Evolutionary conservation across 1,140 invertebrate species (phyloP), one percentile per base, ranked within the genome.

Genomic region (Drosophila albomicans): DNA sequence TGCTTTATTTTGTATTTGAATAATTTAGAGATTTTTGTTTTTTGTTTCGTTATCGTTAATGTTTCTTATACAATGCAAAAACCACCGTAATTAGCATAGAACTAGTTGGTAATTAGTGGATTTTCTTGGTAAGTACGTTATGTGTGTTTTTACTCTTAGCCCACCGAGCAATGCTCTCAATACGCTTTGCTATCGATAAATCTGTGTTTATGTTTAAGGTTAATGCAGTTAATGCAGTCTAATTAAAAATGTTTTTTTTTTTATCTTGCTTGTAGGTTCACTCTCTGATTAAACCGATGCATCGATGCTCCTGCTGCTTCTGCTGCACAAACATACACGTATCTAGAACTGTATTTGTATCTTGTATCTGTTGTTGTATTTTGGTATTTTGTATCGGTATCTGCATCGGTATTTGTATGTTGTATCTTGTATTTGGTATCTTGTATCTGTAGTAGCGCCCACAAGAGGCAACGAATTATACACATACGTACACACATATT

Each of bases 1-100:
- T 89, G 75, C 85, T 89, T 89, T 85, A 89, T 89, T 86, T 88
- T 78, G 67, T 88, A 80, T 75, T 79, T 63, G 81, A 85, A 81
- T 89, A 81, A 72, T 88, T 88, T 78, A 74, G 66, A 81, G 59
- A 61, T 58, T 54, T 38, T 38, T 8, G 20, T 25, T 3, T 25
- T 28, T 28, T 57, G 28, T 58, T 52, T 74, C 32, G 10, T 45
- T 68, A 49, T 64, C 56, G 32, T 48, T 75, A 69, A 69, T 82
- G 64, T 66, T 77, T 89, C 75, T 89, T 85, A 84, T 80, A 67
- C 71, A 72, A 72, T 86, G 78, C 74, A 84, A 71, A 48, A 16
- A 72, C 62, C 62, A 72, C 45, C 66, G 38, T 69, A 58, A 80
- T 87, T 84, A 89, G 73, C 80, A 84, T 82, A 75, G 64, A 80